Conservation (phyloP, 2,888 invertebrate genomes). For the Hirtodrosophila duncani region DNA sequence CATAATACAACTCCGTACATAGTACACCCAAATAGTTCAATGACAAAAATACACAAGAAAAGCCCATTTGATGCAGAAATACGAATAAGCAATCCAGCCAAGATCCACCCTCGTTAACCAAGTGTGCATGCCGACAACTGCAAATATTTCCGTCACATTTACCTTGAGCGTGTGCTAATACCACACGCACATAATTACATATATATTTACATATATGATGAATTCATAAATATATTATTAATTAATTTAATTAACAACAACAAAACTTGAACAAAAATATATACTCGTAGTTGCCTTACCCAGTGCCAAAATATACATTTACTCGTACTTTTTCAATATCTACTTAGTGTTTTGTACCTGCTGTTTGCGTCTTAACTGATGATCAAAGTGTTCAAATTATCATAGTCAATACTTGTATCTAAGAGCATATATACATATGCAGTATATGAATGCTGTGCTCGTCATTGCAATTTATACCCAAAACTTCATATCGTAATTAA, state of each 20-base stretch:
- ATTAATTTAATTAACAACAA: slow-evolving; percentile 7
- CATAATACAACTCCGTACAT: no score
- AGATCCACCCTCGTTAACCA: slow-evolving; percentile 10
- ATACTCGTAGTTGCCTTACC: slow-evolving; percentile 61
- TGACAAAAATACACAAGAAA: no score
- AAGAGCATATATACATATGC: slow-evolving; percentile 3
- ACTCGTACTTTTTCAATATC: slow-evolving; percentile 40
- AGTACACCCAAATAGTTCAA: no score
- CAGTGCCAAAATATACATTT: slow-evolving; percentile 53
- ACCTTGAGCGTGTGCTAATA: slow-evolving; percentile 27
- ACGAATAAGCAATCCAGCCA: slow-evolving; percentile 19
- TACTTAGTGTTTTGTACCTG: slow-evolving; percentile 61
- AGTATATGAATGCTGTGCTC: slow-evolving; percentile 42
- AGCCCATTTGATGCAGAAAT: slow-evolving; percentile 10
- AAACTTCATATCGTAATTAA: no score
- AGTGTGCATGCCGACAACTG: slow-evolving; percentile 10
- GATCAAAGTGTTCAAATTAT: slow-evolving; percentile 22
- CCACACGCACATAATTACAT: neutral
- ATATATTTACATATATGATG: slow-evolving; percentile 6
- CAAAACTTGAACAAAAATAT: slow-evolving; percentile 14
- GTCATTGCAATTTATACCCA: no score
- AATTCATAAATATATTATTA: slow-evolving; percentile 7
- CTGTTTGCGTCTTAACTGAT: slow-evolving; percentile 32
- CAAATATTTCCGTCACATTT: slow-evolving; percentile 25
- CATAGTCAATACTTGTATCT: slow-evolving; percentile 22